Conservation (phyloP, 2,888 invertebrate species). For the Agrotis puta region DNA sequence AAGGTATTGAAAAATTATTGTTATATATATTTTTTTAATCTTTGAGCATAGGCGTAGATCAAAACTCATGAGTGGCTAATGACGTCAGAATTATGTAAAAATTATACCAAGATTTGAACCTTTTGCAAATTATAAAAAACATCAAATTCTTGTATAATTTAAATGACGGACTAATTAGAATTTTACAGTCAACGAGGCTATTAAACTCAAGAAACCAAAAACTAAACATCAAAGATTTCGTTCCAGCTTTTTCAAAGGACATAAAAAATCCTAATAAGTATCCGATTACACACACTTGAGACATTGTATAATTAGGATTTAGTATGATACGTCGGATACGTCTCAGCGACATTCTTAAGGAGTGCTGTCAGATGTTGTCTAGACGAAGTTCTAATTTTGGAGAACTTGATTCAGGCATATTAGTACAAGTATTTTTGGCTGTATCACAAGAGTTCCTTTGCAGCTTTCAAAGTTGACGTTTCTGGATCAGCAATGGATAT, state of each 20-base stretch:
- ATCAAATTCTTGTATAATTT: too few relatives aligned
- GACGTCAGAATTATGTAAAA: too few relatives aligned
- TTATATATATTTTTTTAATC: too few relatives aligned
- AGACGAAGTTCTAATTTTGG: slow-evolving; percentile 57
- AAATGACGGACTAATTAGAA: background rate
- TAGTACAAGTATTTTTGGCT: slow-evolving; percentile 28
- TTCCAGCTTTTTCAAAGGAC: slow-evolving; percentile 8
- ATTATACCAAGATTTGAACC: too few relatives aligned
- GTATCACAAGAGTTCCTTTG: slow-evolving; percentile 24
- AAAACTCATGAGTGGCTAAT: too few relatives aligned
- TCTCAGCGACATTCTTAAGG: slow-evolving; percentile 55
- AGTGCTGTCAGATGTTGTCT: slow-evolving; percentile 58
- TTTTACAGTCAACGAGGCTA: background rate
- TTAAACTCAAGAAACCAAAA: background rate
- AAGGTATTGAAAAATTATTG: too few relatives aligned
- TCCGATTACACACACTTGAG: slow-evolving; percentile 42
- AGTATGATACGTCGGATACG: slow-evolving; percentile 53
- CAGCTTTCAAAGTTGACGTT: background rate
- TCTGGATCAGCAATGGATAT: slow-evolving; percentile 21
- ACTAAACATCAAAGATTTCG: slow-evolving; percentile 35
- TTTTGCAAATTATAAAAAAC: too few relatives aligned
- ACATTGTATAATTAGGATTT: slow-evolving; percentile 47
- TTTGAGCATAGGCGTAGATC: too few relatives aligned
- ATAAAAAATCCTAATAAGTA: slow-evolving; percentile 29
- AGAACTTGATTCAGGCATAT: slow-evolving; percentile 32